Percentiles rank a stretch among this genome's conserved stretches.
Conservation (phyloP, 2,113 vertebrate genomes). For the Nibea coibor region DNA sequence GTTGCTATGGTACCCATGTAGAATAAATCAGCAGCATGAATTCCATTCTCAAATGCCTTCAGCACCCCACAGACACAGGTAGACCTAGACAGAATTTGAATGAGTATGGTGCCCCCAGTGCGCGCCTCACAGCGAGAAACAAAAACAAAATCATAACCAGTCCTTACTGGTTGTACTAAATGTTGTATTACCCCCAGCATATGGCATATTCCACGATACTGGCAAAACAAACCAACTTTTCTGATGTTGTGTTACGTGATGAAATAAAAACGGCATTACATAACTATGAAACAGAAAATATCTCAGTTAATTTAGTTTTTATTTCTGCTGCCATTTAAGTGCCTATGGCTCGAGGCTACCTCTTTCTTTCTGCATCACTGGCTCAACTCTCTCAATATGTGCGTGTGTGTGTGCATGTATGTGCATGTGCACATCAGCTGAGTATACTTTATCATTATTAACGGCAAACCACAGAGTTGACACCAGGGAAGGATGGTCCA, state of each 20-base stretch:
- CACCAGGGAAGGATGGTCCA: constrained; percentile 42
- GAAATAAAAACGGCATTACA: background rate
- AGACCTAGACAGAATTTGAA: constrained; percentile 70
- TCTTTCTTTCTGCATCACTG: background rate
- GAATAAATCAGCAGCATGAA: constrained; percentile 75
- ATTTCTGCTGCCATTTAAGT: background rate
- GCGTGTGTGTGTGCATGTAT: background rate
- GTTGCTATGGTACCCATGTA: constrained; percentile 83
- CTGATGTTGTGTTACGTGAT: background rate
- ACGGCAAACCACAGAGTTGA: constrained; percentile 52
- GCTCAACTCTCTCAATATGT: background rate
- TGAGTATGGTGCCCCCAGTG: constrained; percentile 40
- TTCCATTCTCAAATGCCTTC: constrained; percentile 71
- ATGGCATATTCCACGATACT: background rate
- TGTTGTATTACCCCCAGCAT: background rate
- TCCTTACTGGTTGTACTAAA: background rate
- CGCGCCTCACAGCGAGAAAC: background rate
- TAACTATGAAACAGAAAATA: background rate
- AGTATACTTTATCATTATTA: constrained; percentile 20
- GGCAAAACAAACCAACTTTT: background rate
- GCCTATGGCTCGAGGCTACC: no score
- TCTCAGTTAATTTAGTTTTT: background rate
- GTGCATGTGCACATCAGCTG: background rate
- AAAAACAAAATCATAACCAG: constrained; percentile 3
- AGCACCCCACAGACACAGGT: constrained; percentile 71